phyloP scores from a whole-genome alignment of 1,140 invertebrate genomes.

The Dryas iulia region DNA sequence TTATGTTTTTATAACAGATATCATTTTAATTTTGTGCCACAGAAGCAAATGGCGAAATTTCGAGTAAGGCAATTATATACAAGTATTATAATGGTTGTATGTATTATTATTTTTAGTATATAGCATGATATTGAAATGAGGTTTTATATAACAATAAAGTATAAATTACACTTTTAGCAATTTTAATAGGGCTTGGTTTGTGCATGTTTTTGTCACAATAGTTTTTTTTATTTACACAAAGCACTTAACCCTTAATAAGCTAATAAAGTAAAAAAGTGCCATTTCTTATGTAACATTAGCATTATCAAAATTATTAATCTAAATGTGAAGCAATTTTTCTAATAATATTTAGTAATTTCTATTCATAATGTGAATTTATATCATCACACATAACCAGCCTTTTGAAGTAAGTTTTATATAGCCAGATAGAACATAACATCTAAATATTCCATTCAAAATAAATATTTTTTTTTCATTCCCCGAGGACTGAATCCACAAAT shows the following conservation, averaged over 20 bases:
- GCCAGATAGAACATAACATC: too few relatives aligned
- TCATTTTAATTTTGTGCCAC: slow-evolving; percentile 59
- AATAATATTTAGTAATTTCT: too few relatives aligned
- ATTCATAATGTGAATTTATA: too few relatives aligned
- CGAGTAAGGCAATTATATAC: slow-evolving; percentile 73
- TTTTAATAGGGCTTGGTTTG: background rate
- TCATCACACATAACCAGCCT: too few relatives aligned
- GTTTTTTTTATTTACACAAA: background rate
- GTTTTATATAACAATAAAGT: background rate
- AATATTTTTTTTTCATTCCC: too few relatives aligned
- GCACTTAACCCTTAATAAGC: background rate
- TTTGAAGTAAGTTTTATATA: too few relatives aligned
- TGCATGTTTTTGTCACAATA: background rate
- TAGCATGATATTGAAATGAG: slow-evolving; percentile 38
- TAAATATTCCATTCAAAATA: too few relatives aligned
- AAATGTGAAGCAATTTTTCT: too few relatives aligned
- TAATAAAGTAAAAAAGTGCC: background rate
- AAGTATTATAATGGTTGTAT: slow-evolving; percentile 75
- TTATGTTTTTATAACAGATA: slow-evolving; percentile 12
- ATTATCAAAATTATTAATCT: too few relatives aligned
- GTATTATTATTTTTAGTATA: slow-evolving; percentile 58
- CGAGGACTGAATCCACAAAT: too few relatives aligned
- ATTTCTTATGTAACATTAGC: too few relatives aligned
- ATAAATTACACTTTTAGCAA: background rate
- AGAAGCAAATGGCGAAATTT: slow-evolving; percentile 71